Percentiles rank a stretch among this genome's conserved stretches.
Evolutionary conservation across 92 coral and sea anemone genomes (phyloP).

Genomic region (Epizoanthus scotinus): DNA sequence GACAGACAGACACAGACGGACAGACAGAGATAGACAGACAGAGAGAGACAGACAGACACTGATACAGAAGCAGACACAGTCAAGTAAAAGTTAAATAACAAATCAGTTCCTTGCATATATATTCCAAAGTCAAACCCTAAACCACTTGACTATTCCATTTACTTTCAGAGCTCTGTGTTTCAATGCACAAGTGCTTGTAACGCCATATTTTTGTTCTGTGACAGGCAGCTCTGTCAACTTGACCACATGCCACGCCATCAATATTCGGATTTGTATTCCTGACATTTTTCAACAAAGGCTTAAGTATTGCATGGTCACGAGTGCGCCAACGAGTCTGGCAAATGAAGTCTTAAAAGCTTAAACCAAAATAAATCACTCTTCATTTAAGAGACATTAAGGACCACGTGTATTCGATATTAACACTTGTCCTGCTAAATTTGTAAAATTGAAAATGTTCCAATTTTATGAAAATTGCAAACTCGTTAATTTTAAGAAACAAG

Average conservation of each 20-base stretch:
- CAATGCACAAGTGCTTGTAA: no score
- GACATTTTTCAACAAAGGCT: neutral
- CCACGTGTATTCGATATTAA: conserved; percentile 4
- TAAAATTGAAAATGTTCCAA: no score
- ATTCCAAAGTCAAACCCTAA: neutral
- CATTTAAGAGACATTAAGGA: conserved; percentile 1
- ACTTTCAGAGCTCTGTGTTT: no score
- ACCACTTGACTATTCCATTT: neutral
- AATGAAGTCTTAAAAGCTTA: conserved; percentile 22
- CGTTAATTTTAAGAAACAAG: no score
- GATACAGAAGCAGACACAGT: no score
- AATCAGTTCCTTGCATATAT: neutral
- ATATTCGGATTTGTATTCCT: neutral
- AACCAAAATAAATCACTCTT: neutral
- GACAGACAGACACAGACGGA: no score
- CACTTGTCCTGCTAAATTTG: no score
- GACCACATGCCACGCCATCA: neutral
- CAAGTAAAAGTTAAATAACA: neutral
- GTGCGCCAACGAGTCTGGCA: conserved; percentile 3
- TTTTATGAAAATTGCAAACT: no score
- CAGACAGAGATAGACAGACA: no score
- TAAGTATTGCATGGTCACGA: neutral
- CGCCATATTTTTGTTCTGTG: no score
- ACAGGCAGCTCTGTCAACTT: neutral
- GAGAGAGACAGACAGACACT: no score